Base-by-base conservation (phyloP, 2,797 vertebrate species). In the Linurgus olivaceus region DNA sequence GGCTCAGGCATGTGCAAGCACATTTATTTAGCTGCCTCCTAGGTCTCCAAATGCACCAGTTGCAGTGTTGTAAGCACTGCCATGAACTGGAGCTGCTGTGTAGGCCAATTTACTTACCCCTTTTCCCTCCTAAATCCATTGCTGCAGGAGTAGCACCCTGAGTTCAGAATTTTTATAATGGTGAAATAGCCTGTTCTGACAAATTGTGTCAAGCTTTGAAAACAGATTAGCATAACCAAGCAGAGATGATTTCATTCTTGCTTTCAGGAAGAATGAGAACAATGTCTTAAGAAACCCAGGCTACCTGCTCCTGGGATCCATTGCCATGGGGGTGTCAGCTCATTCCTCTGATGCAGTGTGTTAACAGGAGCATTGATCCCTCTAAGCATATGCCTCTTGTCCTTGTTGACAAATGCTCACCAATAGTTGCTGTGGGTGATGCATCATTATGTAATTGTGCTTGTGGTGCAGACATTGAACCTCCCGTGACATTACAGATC, bases 391-490 rank as follows among this genome's bases (percentile, higher is more conserved):
- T n/a, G 50, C 54, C 45, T 57, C 58, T 62, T 0, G 1, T 65
- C 82, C 58, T 66, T 45, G 28, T 35, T 75, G 79, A 50, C 55
- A 83, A 61, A 66, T 28, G 55, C 73, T 71, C 57, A 38, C 55
- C 29, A 74, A 31, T 23, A 88, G 86, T 75, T 35, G 31, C 66
- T 31, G 85, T 67, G 89, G 51, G 51, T 88, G 87, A 93, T 70
- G 73, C 72, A 57, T 50, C 2, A 5, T 97, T 94, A 96, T 65
- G 50, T 94, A 95, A 96, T 63, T 74, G 67, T 73, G 86, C 88
- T 71, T 93, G 80, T 84, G 80, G 48, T 75, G 86, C 93, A 93
- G 94, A 54, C 79, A 70, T 3, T 83, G 92, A 95, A 85, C 87
- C 68, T 65, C 72, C 70, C 2, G 2, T 96, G 93, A 93, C 85